These are phyloP conservation scores for Chlorodrepanis virens DNA, from an alignment of 2,113 vertebrate species.

Conservation along the genomic window DNA sequence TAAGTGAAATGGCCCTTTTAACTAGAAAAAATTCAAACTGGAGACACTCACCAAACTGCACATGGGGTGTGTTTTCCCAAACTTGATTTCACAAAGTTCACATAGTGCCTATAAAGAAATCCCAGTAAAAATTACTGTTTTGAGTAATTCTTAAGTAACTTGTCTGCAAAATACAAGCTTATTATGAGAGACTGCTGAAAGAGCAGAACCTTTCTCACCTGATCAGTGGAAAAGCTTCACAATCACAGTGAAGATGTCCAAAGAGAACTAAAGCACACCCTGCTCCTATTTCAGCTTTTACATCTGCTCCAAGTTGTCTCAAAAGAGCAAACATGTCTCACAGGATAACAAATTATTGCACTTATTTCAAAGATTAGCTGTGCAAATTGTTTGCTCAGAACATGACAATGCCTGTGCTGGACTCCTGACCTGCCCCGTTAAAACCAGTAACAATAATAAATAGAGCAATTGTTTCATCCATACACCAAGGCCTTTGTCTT, in stretches of 20 bases:
- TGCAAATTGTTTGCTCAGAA: not conserved
- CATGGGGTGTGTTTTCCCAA: conserved; percentile 93
- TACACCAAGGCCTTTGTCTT: conserved; percentile 61
- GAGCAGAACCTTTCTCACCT: not conserved
- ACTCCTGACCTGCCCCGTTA: not conserved
- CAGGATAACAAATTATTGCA: not conserved
- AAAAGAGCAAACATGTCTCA: not conserved
- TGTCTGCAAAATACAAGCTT: not conserved
- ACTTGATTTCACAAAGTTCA: conserved; percentile 98
- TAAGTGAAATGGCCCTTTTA: not conserved
- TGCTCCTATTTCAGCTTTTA: not conserved
- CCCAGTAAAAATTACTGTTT: not conserved
- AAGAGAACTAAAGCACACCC: not conserved
- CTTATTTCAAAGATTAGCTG: not conserved
- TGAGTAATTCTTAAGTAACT: not conserved
- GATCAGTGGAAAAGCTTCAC: not conserved
- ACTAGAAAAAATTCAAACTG: not conserved
- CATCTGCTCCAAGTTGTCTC: not conserved
- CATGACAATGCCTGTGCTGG: not conserved
- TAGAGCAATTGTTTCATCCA: conserved; percentile 13
- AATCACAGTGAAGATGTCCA: not conserved
- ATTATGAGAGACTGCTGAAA: not conserved
- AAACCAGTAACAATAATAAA: conserved; percentile 25
- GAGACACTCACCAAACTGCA: conserved; percentile 90
- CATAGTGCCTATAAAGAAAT: conserved; percentile 86